phyloP scores from a whole-genome alignment of 2,113 vertebrate species.

The Pterocles burchelli region DNA sequence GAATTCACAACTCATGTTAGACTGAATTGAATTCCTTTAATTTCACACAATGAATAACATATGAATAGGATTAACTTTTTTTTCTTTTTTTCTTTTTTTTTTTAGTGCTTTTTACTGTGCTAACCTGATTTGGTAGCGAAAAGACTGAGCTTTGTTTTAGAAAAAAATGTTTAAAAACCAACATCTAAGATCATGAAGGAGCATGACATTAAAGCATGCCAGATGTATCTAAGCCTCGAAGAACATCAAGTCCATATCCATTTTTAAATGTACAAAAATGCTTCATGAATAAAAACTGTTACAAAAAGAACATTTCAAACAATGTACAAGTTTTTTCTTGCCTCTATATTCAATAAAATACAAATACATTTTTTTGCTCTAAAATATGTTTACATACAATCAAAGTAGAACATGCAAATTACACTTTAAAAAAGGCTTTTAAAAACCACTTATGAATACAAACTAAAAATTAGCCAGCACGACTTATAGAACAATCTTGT shows the following conservation, averaged over 20 bases:
- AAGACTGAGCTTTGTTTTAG: slow-evolving; percentile 95
- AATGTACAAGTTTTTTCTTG: slow-evolving; percentile 96
- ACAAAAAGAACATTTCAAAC: slow-evolving; percentile 99
- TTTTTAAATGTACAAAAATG: slow-evolving; percentile 99
- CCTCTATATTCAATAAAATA: slow-evolving; percentile 99
- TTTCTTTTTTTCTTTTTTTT: slow-evolving; percentile 81
- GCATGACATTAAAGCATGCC: slow-evolving; percentile 99
- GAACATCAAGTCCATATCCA: slow-evolving; percentile 84
- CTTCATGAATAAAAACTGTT: slow-evolving; percentile 99
- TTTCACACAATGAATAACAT: slow-evolving; percentile 99
- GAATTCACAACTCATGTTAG: slow-evolving; percentile 83
- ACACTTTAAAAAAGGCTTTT: slow-evolving; percentile 95
- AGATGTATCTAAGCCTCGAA: slow-evolving; percentile 87
- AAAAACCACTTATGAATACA: slow-evolving; percentile 99
- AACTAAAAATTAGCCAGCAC: slow-evolving; percentile 98
- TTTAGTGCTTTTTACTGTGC: slow-evolving; percentile 97
- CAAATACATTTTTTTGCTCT: slow-evolving; percentile 95
- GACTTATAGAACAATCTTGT: slow-evolving; percentile 91
- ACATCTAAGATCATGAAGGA: slow-evolving; percentile 99
- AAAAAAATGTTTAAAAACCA: slow-evolving; percentile 88
- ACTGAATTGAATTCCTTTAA: slow-evolving; percentile 91
- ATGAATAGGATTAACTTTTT: slow-evolving; percentile 97
- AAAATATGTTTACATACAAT: slow-evolving; percentile 99
- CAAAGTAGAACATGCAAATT: slow-evolving; percentile 97
- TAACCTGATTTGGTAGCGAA: slow-evolving; percentile 97